Evolutionary conservation across 2,888 invertebrate genomes (phyloP), one percentile per base, ranked within the genome.

Genomic region (Eupithecia exiguata): DNA sequence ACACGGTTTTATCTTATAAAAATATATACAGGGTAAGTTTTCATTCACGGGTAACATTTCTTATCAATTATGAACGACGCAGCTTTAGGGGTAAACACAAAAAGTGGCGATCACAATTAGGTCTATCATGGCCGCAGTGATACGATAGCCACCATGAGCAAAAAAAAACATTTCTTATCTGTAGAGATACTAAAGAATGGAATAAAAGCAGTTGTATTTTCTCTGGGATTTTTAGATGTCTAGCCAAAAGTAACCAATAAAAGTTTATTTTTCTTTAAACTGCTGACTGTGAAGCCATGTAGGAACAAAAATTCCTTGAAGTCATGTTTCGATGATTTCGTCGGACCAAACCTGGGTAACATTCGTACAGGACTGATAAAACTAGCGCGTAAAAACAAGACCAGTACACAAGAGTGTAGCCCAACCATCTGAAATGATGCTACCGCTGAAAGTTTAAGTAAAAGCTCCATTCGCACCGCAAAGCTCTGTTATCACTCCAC

Each of bases 1-100:
- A 65, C 53, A 65, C 65, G 46, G 38, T 70, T 46, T 70, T 65
- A 70, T 70, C 70, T 65, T 65, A 21, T 21, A 25, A 65, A 49
- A 65, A 46, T 18, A 18, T 5, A 70, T 65, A 70, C 38, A 21
- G 65, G 62, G 35, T 62, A 0, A 30, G 14, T 62, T 35, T 62
- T 62, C 16, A 61, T 35, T 35, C 18, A 35, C 9, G 7, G 18
- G 30, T 9, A 9, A 9, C n/a, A 12, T 25, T 25, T 25, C 12
- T 12, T 53, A 49, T 18, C n/a, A n/a, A n/a, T n/a, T n/a, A n/a
- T n/a, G n/a, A n/a, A n/a, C n/a, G n/a, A n/a, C n/a, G n/a, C n/a
- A n/a, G n/a, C n/a, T n/a, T n/a, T n/a, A n/a, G n/a, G n/a, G n/a
- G n/a, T n/a, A n/a, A n/a, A n/a, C n/a, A n/a, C n/a, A n/a, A n/a